Percentiles rank a stretch among this genome's conserved stretches.
Evolutionary conservation across 2,113 vertebrate species (phyloP).

Genomic region (Platycercus adscitus): DNA sequence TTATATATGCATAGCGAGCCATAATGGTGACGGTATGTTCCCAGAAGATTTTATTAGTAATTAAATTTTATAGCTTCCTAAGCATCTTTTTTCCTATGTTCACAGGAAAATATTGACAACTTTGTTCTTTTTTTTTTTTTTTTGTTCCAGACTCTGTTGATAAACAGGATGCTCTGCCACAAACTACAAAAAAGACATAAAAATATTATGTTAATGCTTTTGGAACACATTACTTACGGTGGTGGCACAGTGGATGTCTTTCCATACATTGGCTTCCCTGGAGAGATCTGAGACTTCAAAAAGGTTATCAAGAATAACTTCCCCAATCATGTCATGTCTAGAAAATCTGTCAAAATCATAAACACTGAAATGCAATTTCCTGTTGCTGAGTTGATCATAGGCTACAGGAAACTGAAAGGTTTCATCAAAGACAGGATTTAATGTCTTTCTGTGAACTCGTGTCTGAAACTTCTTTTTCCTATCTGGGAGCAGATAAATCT

Average conservation of each 20-base stretch:
- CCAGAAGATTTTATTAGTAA: background rate
- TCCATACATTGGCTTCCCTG: constrained; percentile 94
- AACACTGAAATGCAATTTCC: constrained; percentile 96
- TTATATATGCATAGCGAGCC: background rate
- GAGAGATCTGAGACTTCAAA: constrained; percentile 98
- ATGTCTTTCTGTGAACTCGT: constrained; percentile 94
- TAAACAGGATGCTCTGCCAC: background rate
- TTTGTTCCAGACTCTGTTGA: background rate
- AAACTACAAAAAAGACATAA: constrained; percentile 24
- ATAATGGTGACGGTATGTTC: background rate
- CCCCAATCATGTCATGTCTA: constrained; percentile 98
- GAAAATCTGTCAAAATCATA: constrained; percentile 99
- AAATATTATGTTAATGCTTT: background rate
- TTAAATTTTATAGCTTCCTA: constrained; percentile 4
- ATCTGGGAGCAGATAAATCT: constrained; percentile 96
- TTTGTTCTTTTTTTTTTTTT: background rate
- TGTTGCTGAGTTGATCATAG: constrained; percentile 92
- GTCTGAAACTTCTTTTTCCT: constrained; percentile 99
- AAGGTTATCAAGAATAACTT: constrained; percentile 97
- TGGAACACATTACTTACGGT: constrained; percentile 86
- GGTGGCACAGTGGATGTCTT: constrained; percentile 94
- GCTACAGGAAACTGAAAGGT: constrained; percentile 92
- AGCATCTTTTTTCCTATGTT: background rate
- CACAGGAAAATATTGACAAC: background rate
- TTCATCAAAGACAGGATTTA: constrained; percentile 95